Base-by-base conservation (phyloP, 2,797 vertebrate species). In the Sebastes matsubarae region DNA sequence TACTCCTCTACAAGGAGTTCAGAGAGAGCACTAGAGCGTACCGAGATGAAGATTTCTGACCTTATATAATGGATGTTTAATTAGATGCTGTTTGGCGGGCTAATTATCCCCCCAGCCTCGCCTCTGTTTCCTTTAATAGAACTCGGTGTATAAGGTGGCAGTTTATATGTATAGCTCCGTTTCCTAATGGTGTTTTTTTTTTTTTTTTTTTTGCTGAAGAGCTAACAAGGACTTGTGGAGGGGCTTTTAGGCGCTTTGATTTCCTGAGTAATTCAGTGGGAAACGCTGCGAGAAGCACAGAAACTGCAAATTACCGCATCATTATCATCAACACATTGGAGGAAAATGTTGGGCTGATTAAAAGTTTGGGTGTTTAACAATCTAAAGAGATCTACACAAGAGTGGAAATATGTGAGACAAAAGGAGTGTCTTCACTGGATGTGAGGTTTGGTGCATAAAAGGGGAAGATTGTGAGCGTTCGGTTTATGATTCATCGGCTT, bases 101-200 rank as follows among this genome's bases (percentile, higher is more conserved):
- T 87, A 77, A 81, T 86, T 79, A 82, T 46, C 67, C 63, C 10
- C 55, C 11, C 13, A 36, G n/a, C 66, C 60, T 75, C 2, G 5
- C 4, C 42, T 79, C 65, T 34, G 32, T 68, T 77, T 24, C 57
- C 63, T 83, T 61, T 72, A 74, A 85, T 59, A 80, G 69, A 30
- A 42, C 57, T 16, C 5, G 0, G 22, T 14, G 20, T 34, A 57
- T 75, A 78, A 61, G 77, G 32, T 42, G 42, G 63, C 75, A 24
- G 67, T 83, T 83, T 86, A 29, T 84, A 82, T 80, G 79, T 27
- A 58, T 22, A 55, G 13, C 69, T 77, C 12, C 8, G 59, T 75
- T 70, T 59, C 29, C 9, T 80, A 36, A 79, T 64, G 68, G 46
- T 5, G 18, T 71, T 14, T 68, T 42, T 42, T 42, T 30, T 30